Evolutionary conservation across 2,888 invertebrate genomes (phyloP).

Genomic region (Elegia similella): DNA sequence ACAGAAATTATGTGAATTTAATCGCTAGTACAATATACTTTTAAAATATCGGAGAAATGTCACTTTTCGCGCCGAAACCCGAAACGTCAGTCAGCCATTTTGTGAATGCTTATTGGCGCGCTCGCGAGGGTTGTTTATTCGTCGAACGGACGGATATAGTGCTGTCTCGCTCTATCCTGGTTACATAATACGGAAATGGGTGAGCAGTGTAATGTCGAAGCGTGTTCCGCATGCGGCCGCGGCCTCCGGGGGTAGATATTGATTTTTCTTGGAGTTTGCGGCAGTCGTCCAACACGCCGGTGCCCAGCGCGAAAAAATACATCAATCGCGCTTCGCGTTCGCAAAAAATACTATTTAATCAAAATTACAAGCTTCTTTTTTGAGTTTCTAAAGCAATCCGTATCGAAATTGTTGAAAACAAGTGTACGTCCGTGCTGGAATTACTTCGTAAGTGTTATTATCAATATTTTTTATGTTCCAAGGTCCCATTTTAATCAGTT

Average conservation of each 20-base stretch:
- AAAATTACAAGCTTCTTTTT: conserved; percentile 41
- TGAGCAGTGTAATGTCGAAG: conserved; percentile 64
- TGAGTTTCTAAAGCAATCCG: conserved; percentile 31
- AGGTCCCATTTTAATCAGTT: conserved; percentile 54
- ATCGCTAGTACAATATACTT: conserved; percentile 59
- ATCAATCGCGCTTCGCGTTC: conserved; percentile 66
- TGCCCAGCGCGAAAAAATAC: conserved; percentile 74
- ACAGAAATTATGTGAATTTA: conserved; percentile 61
- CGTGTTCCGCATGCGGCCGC: conserved; percentile 74
- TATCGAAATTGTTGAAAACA: conserved; percentile 36
- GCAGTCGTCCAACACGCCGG: conserved; percentile 75
- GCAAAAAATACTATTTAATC: conserved; percentile 50
- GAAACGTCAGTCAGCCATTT: conserved; percentile 73
- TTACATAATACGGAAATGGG: conserved; percentile 78
- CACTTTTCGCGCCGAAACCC: conserved; percentile 77
- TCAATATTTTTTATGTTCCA: conserved; percentile 41
- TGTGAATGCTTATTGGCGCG: conserved; percentile 58
- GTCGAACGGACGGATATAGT: conserved; percentile 44
- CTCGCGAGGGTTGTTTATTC: conserved; percentile 52
- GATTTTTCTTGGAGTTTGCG: conserved; percentile 77
- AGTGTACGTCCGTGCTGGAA: conserved; percentile 65
- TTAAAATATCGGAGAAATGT: conserved; percentile 62
- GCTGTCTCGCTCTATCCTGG: conserved; percentile 54
- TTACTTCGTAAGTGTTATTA: conserved; percentile 62
- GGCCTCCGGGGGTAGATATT: conserved; percentile 67